Base-by-base conservation (phyloP, 2,113 vertebrate species). In the Formicarius rufipectus region DNA sequence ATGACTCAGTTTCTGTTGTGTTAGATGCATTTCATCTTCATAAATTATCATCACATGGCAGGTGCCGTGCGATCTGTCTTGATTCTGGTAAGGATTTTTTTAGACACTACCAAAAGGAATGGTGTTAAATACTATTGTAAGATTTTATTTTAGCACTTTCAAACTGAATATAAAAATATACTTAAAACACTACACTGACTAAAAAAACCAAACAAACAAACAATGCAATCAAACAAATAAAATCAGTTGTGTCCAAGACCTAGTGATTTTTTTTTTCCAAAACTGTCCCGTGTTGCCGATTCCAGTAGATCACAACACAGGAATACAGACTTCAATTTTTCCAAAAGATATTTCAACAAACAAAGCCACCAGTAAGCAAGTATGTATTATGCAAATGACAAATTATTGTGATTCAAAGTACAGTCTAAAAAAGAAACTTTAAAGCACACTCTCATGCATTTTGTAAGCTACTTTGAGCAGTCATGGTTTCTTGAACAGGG, bases 11-110 rank as follows among this genome's bases (percentile, higher is more conserved):
- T 94, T 45, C 84, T 94, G 84, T 72, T 78, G 74, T 4, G 21
- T 67, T 74, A 94, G 63, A 91, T 80, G 44, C 58, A 87, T 85
- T 93, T 94, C 63, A 95, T 84, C 77, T 79, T 84, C 89, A 82
- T 64, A 75, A 89, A 87, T 82, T 76, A 91, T 58, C 19, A 79
- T 66, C 66, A 69, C 11, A 15, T 35, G 42, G 17, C 71, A 94
- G 71, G 39, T 83, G 37, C 81, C 80, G 55, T 31, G 67, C 62
- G 71, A 91, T 73, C 44, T 66, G 14, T 50, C 58, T 69, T 8
- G 2, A 83, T 83, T 14, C 50, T 69, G 30, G 21, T 85, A 62
- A 58, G 56, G 27, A 22, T 60, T 95, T 81, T 59, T 68, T 81
- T 59, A 56, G 23, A 28, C 49, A 71, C 44, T 59, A 31, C 1